Evolutionary conservation across 2,113 vertebrate genomes (phyloP), one percentile per base, ranked within the genome.

Genomic region (Odocoileus hemionus): DNA sequence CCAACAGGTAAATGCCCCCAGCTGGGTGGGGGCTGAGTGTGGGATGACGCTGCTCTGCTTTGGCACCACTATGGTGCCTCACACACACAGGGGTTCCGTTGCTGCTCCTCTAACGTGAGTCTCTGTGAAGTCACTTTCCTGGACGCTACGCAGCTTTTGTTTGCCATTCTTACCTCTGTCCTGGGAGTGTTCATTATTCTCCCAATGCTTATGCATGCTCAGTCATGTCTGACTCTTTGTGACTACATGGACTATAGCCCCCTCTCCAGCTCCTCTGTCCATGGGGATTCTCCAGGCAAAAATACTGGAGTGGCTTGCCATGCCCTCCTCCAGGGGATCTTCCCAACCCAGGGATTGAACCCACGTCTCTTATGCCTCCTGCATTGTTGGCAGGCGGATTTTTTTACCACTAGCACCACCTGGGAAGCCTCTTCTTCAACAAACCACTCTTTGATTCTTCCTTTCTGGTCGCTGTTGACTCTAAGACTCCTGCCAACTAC

Each of bases 1-100:
- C 99, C 93, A 99, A 99, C 99, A 99, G 99, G 99, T 99, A 98
- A 98, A n/a, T 57, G 50, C 64, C n/a, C 23, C 1, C 11, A 3
- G 54, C 19, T n/a, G 8, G 26, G 26, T 1, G 2, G 25, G 21
- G n/a, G 36, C 52, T 43, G 9, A 25, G 10, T 26, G 61, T 64
- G 33, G 26, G 30, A 58, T 57, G 36, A 2, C 9, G 3, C 3
- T 43, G 2, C 83, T 82, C n/a, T 84, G 54, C 79, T 30, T 2
- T 1, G 50, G 39, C 33, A 55, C 39, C 7, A 6, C 36, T n/a
- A 9, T 91, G 11, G 25, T 2, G 30, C 47, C 23, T 26, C 14
- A 3, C 23, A 1, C 14, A 8, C 2, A 6, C 3, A 54, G 15
- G 25, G 54, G 12, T 17, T 70, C 15, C 11, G 50, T 10, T 47